These are phyloP conservation scores for Rhinolophus sinicus DNA, from an alignment of 2,113 vertebrate species.

Conservation along the genomic window DNA sequence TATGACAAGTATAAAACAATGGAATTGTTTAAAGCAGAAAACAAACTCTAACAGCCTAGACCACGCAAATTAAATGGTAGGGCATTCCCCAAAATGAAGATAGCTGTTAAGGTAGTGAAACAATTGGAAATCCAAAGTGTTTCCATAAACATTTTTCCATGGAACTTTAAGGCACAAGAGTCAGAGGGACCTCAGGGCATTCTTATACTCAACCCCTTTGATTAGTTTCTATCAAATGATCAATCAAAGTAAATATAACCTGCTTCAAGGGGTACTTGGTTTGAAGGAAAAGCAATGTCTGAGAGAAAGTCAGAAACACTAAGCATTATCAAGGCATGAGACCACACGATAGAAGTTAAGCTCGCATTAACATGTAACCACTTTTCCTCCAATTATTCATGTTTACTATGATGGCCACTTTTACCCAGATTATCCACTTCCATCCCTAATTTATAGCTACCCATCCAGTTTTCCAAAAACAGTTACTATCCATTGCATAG, in stretches of 20 bases:
- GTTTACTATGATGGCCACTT: not conserved
- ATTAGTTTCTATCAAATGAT: not conserved
- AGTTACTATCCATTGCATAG: not conserved
- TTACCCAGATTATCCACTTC: not conserved
- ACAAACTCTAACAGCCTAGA: not conserved
- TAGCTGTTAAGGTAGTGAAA: not conserved
- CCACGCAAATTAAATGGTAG: not conserved
- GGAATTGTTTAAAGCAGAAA: not conserved
- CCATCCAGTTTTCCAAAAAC: conserved; percentile 28
- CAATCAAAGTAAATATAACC: not conserved
- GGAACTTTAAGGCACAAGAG: conserved; percentile 26
- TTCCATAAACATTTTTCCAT: not conserved
- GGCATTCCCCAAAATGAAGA: conserved; percentile 40
- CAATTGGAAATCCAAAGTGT: not conserved
- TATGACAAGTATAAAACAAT: not conserved
- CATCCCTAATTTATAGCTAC: not conserved
- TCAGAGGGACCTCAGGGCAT: not conserved
- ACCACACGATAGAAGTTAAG: not conserved
- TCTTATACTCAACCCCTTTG: not conserved
- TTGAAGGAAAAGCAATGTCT: not conserved
- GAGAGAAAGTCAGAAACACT: not conserved
- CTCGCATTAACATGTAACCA: not conserved
- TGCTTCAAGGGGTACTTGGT: not conserved
- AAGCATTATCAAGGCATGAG: not conserved
- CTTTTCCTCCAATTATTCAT: not conserved